These are phyloP conservation scores for Antechinus stuartii DNA, from an alignment of 2,113 vertebrate genomes.

Conservation along the genomic window DNA sequence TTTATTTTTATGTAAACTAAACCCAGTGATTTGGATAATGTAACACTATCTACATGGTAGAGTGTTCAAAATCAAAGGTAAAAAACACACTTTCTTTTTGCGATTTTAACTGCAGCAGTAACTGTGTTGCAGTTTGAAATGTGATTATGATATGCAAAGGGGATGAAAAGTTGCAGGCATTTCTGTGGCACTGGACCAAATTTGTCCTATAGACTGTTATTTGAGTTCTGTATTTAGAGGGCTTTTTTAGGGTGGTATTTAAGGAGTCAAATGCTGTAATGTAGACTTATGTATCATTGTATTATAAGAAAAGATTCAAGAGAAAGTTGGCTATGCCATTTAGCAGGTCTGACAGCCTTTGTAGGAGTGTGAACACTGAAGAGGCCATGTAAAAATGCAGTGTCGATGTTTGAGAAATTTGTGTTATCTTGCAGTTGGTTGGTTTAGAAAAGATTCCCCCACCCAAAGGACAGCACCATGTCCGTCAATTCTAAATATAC, in stretches of 20 bases:
- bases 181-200: constrained; percentile 67
- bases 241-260: constrained; percentile 76
- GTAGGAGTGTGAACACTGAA: constrained; percentile 77
- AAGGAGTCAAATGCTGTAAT: constrained; percentile 77
- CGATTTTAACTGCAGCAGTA: not conserved
- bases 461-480: constrained; percentile 63
- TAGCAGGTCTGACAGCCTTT: constrained; percentile 80
- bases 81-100: not conserved
- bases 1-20: not conserved
- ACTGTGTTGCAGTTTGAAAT: not conserved
- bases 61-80: not conserved
- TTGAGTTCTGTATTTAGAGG: constrained; percentile 70
- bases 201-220: constrained; percentile 54
- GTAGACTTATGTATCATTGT: constrained; percentile 79
- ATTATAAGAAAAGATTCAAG: constrained; percentile 78
- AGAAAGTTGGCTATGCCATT: constrained; percentile 81
- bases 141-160: constrained; percentile 59
- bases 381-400: constrained; percentile 76
- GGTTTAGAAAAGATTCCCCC: constrained; percentile 67
- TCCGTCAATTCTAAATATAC: constrained; percentile 44
- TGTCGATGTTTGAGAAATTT: constrained; percentile 75
- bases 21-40: not conserved
- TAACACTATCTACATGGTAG: not conserved
- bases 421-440: constrained; percentile 62
- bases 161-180: constrained; percentile 63